Evolutionary conservation across 2,113 vertebrate genomes (phyloP), one percentile per base, ranked within the genome.

Genomic region (Cololabis saira): DNA sequence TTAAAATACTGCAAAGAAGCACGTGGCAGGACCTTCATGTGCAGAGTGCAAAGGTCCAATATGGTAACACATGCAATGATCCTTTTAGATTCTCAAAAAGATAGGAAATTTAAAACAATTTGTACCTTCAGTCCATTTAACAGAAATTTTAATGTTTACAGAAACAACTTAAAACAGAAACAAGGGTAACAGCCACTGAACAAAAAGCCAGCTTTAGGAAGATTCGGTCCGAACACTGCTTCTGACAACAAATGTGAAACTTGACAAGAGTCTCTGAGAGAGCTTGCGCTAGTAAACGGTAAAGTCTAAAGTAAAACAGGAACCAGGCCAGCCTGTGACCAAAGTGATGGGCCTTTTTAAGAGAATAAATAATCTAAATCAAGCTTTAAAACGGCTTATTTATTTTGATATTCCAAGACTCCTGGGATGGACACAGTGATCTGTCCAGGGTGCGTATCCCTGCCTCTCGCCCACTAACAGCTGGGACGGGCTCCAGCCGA

Each of bases 331-430:
- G 51, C 72, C 64, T 69, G 74, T 80, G 61, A 81, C 57, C 74
- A 51, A 65, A 64, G 65, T n/a, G 11, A 3, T 47, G 53, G 81
- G 75, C 82, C 11, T 78, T 49, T 24, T 19, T 74, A 75, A 66
- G 63, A 85, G 89, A 90, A 93, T 92, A 93, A 93, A 92, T 93
- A 89, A 91, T 80, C 81, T 76, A 72, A 81, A 78, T 62, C 15
- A 63, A 71, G 52, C 41, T 58, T 69, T 49, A 52, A 7, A 70
- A 71, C 50, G 76, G 44, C 83, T 69, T 30, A 79, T 68, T 64
- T n/a, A n/a, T 61, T 68, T 63, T 81, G 77, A 63, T 41, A 68
- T 55, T 45, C 43, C 43, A n/a, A 45, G 9, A 45, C 16, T 27
- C 24, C 24, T 27, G 24, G 24, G 24, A 27, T 27, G 24, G 24